These are phyloP conservation scores for Monodelphis domestica DNA, from an alignment of 2,797 vertebrate genomes.

Conservation along the genomic window DNA sequence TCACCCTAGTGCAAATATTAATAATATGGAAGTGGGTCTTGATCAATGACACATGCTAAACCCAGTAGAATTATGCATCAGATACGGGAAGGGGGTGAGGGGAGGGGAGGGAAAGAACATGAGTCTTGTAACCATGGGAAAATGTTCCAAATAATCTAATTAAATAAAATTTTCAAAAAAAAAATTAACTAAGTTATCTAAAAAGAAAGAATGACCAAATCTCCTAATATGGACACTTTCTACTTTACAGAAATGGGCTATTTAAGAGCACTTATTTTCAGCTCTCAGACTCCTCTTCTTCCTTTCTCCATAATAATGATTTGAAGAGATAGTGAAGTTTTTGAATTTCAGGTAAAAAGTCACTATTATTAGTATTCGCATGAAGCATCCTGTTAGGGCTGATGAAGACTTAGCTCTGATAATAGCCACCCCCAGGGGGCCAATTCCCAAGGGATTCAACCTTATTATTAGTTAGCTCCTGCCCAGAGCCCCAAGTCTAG, in stretches of 20 bases:
- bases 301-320: conserved; percentile 10
- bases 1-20: no score
- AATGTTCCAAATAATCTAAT: no score
- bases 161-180: no score
- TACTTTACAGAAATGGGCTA: not conserved
- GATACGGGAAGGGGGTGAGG: no score
- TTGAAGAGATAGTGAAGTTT: not conserved
- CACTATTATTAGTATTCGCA: not conserved
- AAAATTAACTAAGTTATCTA: no score
- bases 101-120: no score
- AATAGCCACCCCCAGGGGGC: not conserved
- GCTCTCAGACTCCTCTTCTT: not conserved
- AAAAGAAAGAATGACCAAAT: no score
- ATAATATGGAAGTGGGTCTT: no score
- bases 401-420: not conserved
- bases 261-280: conserved; percentile 4
- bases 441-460: not conserved
- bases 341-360: not conserved
- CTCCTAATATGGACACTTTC: not conserved
- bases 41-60: no score
- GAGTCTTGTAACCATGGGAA: no score
- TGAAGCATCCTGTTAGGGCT: not conserved
- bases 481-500: not conserved
- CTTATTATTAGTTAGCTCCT: not conserved
- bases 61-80: no score